Evolutionary conservation across 2,113 vertebrate genomes (phyloP), one percentile per base, ranked within the genome.

Genomic region (Cettia cetti): DNA sequence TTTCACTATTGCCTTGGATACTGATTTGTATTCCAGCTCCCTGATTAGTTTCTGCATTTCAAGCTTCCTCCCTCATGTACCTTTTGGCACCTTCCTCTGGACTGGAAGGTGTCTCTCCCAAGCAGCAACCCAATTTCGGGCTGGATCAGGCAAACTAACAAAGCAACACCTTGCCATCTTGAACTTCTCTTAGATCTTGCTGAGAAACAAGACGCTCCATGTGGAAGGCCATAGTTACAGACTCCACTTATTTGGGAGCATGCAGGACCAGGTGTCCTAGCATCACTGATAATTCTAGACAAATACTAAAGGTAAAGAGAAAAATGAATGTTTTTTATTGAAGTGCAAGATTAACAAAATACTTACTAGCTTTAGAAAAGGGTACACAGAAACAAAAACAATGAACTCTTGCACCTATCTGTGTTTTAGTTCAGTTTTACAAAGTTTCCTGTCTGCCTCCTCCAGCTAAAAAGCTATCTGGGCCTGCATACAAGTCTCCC

Each of bases 271-370:
- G 21, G 23, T 52, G 11, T 82, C 71, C 54, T 60, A 60, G 37
- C 16, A 71, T 27, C 23, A 37, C 40, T 56, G 22, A 44, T 50
- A 47, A 33, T 23, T 68, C 26, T 68, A 76, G 28, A 77, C 6
- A 84, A 87, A 87, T 57, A 65, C n/a, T 57, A 66, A 63, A 15
- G 13, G 37, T 72, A 80, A 84, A 94, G 21, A 65, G 22, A 82
- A 78, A 54, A 90, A 66, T 9, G 0, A 53, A 61, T 31, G 15
- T 11, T 6, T 63, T 71, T 82, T 37, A 40, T 54, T 82, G 15
- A 70, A 65, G 26, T n/a, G 26, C 21, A 75, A 57, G 42, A 85
- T 31, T 66, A 85, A 66, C 28, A 95, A 78, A 94, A 87, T 30
- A 65, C 4, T 59, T 54, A 23, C 0, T 77, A 69, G 26, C 21